Conservation (phyloP, 2,113 vertebrate genomes). For the Tamias sibiricus region DNA sequence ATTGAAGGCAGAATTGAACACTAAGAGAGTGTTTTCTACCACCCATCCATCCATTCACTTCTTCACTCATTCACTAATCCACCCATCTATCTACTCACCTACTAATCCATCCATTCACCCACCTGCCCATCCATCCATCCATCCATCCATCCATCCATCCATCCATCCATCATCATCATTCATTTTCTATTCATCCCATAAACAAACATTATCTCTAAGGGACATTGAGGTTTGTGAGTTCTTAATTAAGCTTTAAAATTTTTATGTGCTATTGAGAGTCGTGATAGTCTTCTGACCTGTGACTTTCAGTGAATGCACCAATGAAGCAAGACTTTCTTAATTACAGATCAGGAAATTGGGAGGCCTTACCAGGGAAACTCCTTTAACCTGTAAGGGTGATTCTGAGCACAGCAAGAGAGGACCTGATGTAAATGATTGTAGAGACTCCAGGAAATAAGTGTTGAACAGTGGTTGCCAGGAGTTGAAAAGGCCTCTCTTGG, state of each 20-base stretch:
- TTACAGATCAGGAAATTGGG: not conserved
- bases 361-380: not conserved
- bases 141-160: not conserved
- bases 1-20: conserved; percentile 41
- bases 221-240: not conserved
- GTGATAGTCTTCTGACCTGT: not conserved
- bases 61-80: not conserved
- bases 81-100: not conserved
- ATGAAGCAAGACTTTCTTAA: not conserved
- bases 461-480: not conserved
- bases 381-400: not conserved
- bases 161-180: not conserved
- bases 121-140: not conserved
- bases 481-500: not conserved
- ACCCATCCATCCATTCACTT: too few relatives aligned
- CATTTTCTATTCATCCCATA: not conserved
- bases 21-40: not conserved
- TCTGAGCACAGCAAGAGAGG: not conserved
- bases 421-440: not conserved
- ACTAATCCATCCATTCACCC: not conserved
- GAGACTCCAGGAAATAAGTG: not conserved
- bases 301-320: not conserved
- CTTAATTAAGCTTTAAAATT: conserved; percentile 34
- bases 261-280: not conserved
- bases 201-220: not conserved